Evolutionary conservation across 2,888 invertebrate species (phyloP).

Genomic region (Temnothorax rugatulus): DNA sequence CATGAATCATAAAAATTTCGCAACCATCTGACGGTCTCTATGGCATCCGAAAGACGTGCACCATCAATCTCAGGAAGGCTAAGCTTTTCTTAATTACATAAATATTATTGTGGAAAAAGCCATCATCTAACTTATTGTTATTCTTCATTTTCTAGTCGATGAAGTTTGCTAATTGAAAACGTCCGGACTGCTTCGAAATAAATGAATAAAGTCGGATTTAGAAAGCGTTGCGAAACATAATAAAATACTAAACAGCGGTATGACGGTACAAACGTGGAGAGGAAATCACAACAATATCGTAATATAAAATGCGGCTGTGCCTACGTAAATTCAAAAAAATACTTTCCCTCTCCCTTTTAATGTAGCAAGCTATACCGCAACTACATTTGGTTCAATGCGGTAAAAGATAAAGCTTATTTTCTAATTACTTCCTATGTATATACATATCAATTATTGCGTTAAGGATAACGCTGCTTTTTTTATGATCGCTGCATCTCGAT

Average conservation of each 20-base stretch:
- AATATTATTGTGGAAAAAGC: neutral
- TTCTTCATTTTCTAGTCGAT: neutral
- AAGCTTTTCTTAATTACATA: neutral
- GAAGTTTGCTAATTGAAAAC: neutral
- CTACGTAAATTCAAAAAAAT: neutral
- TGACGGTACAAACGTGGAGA: neutral
- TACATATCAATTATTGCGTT: neutral
- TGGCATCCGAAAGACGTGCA: neutral
- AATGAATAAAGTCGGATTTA: neutral
- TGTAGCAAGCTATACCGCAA: too few species aligned
- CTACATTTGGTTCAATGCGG: neutral
- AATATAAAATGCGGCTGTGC: neutral
- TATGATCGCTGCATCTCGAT: neutral
- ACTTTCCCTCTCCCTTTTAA: neutral
- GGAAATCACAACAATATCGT: neutral
- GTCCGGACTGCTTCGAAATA: neutral
- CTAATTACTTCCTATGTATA: neutral
- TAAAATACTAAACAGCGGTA: neutral
- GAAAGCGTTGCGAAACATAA: slow-evolving; percentile 5
- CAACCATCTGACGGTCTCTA: neutral
- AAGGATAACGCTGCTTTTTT: neutral
- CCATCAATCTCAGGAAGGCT: neutral
- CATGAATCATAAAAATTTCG: slow-evolving; percentile 16
- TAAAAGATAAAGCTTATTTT: neutral
- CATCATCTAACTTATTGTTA: neutral